Conservation (phyloP, 2,797 vertebrate species). For the Remorina albescens region DNA sequence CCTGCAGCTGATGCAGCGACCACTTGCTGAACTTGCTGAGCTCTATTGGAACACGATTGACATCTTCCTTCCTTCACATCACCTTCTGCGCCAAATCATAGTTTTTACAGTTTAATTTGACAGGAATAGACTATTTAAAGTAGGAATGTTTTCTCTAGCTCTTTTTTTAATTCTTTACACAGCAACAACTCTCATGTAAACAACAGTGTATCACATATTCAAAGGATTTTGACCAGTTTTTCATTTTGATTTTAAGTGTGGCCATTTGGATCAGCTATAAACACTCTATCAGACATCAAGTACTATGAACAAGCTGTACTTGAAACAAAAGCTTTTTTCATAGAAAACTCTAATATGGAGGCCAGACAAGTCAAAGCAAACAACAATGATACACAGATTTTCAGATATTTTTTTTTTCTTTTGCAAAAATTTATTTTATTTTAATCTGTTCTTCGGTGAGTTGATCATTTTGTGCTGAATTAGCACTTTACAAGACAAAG, state of each 20-base stretch:
- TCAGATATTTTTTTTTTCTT: neutral
- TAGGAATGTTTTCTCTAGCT: neutral
- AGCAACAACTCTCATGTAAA: neutral
- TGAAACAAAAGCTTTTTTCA: neutral
- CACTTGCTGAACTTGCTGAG: slow-evolving; percentile 64
- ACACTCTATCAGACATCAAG: neutral
- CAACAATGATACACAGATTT: neutral
- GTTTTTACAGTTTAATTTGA: slow-evolving; percentile 35
- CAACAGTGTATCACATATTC: neutral
- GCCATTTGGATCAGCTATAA: neutral
- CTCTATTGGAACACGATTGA: slow-evolving; percentile 36
- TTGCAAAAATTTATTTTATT: neutral
- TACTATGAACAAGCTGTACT: neutral
- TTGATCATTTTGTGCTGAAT: too few species aligned
- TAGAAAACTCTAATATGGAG: neutral
- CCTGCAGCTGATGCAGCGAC: slow-evolving; percentile 43
- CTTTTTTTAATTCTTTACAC: neutral
- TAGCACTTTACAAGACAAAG: neutral
- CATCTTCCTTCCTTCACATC: slow-evolving; percentile 32
- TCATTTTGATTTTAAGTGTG: neutral
- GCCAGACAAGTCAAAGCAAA: neutral
- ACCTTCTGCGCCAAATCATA: slow-evolving; percentile 17
- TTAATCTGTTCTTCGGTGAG: too few species aligned
- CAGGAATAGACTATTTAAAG: neutral
- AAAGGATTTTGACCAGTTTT: neutral